These are phyloP conservation scores for Epiperipatus broadwayi DNA, from an alignment of 2,888 invertebrate species.

Conservation along the genomic window DNA sequence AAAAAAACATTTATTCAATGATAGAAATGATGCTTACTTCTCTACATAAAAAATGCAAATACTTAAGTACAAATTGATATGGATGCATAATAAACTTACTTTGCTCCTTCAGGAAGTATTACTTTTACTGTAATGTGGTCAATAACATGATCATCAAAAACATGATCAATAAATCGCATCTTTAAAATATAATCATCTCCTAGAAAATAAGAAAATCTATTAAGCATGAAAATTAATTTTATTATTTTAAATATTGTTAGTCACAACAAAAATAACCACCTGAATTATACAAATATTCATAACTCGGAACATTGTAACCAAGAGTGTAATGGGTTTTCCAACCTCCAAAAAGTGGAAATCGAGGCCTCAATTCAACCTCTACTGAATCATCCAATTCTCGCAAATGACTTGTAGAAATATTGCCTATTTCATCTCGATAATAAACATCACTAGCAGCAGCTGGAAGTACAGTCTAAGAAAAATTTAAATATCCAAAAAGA, in stretches of 20 bases:
- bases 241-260: constrained; percentile 6
- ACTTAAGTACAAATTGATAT: too few species aligned
- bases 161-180: constrained; percentile 86
- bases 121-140: constrained; percentile 70
- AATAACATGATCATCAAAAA: constrained; percentile 88
- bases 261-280: constrained; percentile 28
- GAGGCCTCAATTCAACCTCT: constrained; percentile 80
- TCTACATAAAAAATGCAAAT: too few species aligned
- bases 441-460: constrained; percentile 87
- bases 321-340: constrained; percentile 95
- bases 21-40: too few species aligned
- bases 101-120: constrained; percentile 78
- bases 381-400: constrained; percentile 70
- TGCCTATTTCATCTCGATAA: constrained; percentile 93
- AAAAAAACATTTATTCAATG: constrained; percentile 11
- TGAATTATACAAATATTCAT: constrained; percentile 71
- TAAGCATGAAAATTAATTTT: constrained; percentile 1
- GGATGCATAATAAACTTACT: constrained; percentile 24
- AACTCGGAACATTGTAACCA: constrained; percentile 92
- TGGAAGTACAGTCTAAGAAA: constrained; percentile 37
- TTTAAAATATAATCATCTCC: constrained; percentile 55
- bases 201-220: constrained; percentile 18
- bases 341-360: constrained; percentile 94
- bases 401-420: constrained; percentile 93
- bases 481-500: not conserved